A percentile compares a stretch with the other conserved stretches of the same genome.
Conservation (phyloP, 2,888 invertebrate species). For the Lasioglossum vierecki region DNA sequence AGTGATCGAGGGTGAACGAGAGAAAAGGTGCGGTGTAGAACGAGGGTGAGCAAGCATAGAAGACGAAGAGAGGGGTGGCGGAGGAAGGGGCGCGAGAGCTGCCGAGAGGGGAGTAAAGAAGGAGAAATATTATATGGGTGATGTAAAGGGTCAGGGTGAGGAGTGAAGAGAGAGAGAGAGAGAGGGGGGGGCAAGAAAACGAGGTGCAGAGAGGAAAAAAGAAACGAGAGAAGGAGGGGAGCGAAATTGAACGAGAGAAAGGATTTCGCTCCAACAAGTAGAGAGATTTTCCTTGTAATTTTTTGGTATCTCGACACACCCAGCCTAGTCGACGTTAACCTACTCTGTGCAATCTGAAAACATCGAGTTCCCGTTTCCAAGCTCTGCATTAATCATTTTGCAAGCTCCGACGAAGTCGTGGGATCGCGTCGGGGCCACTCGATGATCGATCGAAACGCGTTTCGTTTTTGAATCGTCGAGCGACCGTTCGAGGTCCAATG, state of each 20-base stretch:
- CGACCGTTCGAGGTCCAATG: background rate
- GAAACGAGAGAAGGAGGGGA: background rate
- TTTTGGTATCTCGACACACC: slow-evolving; percentile 31
- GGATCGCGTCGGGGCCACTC: background rate
- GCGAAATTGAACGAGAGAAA: background rate
- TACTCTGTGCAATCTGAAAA: background rate
- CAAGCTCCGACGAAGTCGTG: background rate
- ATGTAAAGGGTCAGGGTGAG: background rate
- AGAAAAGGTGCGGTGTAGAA: background rate
- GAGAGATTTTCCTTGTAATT: slow-evolving; percentile 1
- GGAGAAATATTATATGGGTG: background rate
- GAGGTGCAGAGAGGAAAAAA: background rate
- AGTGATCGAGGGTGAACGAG: slow-evolving; percentile 15
- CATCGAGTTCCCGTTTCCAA: background rate
- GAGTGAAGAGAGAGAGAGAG: background rate
- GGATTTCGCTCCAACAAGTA: slow-evolving; percentile 30
- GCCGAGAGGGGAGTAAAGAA: background rate
- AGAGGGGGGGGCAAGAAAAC: background rate
- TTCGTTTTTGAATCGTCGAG: background rate
- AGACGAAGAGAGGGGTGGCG: background rate
- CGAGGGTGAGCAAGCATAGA: background rate
- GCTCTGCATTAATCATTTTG: background rate
- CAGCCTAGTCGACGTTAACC: background rate
- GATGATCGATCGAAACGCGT: background rate
- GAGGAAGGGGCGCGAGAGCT: background rate